Percentiles rank a stretch among this genome's conserved stretches.
Evolutionary conservation across 2,888 invertebrate genomes (phyloP).

Genomic region (Mantis religiosa): DNA sequence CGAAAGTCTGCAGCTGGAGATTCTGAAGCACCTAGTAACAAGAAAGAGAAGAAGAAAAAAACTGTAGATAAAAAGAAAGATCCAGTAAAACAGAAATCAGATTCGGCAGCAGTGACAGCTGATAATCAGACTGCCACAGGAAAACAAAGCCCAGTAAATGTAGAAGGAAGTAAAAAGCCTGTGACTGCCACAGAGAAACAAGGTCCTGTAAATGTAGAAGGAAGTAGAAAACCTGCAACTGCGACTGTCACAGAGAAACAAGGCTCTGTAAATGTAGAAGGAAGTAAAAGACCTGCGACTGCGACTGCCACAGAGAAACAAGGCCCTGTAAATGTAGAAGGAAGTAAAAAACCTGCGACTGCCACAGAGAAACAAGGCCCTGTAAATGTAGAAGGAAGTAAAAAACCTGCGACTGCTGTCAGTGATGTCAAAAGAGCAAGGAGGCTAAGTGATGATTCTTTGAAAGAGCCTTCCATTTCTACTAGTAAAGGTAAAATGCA

Average conservation of each 20-base stretch:
- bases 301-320: background rate
- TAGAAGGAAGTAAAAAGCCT: too few species aligned
- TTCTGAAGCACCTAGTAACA: slow-evolving; percentile 20
- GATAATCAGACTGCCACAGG: slow-evolving; percentile 29
- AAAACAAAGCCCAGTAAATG: background rate
- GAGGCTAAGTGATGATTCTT: background rate
- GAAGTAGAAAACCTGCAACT: too few species aligned
- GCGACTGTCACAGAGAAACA: background rate
- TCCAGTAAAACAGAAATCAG: slow-evolving; percentile 2
- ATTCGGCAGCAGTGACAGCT: slow-evolving; percentile 24
- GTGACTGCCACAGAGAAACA: too few species aligned
- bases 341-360: too few species aligned
- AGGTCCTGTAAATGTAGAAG: background rate
- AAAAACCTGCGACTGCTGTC: background rate
- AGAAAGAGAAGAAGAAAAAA: slow-evolving; percentile 26
- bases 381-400: background rate
- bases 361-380: too few species aligned
- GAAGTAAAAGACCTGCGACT: too few species aligned
- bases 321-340: background rate
- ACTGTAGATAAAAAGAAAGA: slow-evolving; percentile 16
- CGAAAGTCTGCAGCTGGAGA: slow-evolving; percentile 10
- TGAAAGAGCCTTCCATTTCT: background rate
- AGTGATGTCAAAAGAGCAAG: background rate
- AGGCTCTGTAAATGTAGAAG: background rate
- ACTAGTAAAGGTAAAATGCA: slow-evolving; percentile 35